Evolutionary conservation across 2,113 vertebrate species (phyloP).

Genomic region (Chaetura pelagica): DNA sequence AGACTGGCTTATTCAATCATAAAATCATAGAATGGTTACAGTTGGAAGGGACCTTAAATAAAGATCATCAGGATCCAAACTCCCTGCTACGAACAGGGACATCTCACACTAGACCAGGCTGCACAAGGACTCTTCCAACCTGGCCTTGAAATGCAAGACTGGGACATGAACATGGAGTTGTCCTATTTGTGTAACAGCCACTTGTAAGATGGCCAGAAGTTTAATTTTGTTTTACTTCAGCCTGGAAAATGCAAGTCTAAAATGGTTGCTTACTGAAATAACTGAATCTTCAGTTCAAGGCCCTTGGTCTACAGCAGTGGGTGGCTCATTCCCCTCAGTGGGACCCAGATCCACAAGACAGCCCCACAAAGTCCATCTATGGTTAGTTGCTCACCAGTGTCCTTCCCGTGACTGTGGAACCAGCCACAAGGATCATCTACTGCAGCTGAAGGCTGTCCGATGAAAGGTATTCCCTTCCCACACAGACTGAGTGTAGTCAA

Average conservation of each 20-base stretch:
- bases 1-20: no score
- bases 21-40: no score
- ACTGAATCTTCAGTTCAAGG: not conserved
- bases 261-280: not conserved
- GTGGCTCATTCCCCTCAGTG: not conserved
- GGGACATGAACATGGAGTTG: not conserved
- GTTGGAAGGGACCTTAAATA: no score
- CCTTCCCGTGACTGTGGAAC: not conserved
- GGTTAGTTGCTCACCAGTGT: not conserved
- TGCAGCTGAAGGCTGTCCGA: not conserved
- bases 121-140: no score
- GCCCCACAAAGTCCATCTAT: not conserved
- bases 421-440: not conserved
- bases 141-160: no score
- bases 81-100: no score
- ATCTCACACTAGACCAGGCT: no score
- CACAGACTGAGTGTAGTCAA: accelerated
- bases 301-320: not conserved
- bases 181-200: not conserved
- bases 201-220: not conserved
- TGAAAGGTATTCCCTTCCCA: not conserved
- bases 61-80: no score
- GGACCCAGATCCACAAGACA: not conserved
- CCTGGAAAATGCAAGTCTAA: not conserved
- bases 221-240: not conserved